Evolutionary conservation across 2,888 invertebrate species (phyloP).

Genomic region (Scaptomyza tumidula): DNA sequence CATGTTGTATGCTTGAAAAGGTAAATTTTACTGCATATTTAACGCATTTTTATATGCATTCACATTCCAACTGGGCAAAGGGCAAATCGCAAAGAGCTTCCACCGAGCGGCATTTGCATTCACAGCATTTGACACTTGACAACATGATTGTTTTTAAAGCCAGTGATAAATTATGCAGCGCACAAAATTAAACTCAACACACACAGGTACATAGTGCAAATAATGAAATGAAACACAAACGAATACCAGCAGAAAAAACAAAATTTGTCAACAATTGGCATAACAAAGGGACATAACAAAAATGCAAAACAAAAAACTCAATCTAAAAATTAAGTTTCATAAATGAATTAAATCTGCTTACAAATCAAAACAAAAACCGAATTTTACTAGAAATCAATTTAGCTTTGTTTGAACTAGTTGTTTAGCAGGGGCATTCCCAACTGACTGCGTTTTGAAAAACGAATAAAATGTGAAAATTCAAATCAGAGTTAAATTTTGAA

Average conservation of each 20-base stretch:
- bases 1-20: constrained; percentile 51
- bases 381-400: not conserved
- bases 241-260: constrained; percentile 1
- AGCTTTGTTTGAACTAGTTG: no score
- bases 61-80: constrained; percentile 24
- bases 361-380: not conserved
- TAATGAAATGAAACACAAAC: constrained; percentile 20
- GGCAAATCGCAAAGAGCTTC: not conserved
- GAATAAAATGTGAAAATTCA: not conserved
- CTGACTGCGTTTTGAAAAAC: not conserved
- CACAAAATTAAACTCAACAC: constrained; percentile 40
- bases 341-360: constrained; percentile 2
- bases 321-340: not conserved
- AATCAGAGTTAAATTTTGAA: no score
- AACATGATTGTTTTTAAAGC: constrained; percentile 78
- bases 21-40: constrained; percentile 73
- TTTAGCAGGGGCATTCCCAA: not conserved
- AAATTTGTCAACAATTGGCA: constrained; percentile 20
- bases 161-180: constrained; percentile 75
- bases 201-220: constrained; percentile 23
- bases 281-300: not conserved
- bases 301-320: constrained; percentile 1
- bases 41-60: constrained; percentile 75
- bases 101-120: constrained; percentile 35
- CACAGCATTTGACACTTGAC: constrained; percentile 76